phyloP scores from a whole-genome alignment of 2,797 vertebrate species.

The Artibeus lituratus region DNA sequence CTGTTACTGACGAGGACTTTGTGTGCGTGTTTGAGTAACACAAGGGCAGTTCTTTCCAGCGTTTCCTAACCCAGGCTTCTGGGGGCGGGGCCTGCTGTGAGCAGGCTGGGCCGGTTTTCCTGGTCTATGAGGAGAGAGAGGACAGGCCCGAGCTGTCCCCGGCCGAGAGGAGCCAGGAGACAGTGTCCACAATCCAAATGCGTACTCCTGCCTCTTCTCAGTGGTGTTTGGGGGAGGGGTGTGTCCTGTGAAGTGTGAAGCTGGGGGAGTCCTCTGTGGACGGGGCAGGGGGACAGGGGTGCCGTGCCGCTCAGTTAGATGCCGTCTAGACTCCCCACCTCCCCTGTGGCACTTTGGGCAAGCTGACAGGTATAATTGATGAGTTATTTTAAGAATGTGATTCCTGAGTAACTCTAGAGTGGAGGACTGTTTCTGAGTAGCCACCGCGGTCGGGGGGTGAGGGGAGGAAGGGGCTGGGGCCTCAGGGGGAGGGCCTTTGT shows the following conservation, averaged over 20 bases:
- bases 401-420: conserved; percentile 70
- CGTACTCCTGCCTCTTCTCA: background rate
- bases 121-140: background rate
- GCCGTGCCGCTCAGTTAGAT: conserved; percentile 20
- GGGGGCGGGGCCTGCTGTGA: background rate
- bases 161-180: background rate
- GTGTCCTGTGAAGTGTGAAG: background rate
- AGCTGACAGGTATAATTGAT: conserved; percentile 76
- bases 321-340: conserved; percentile 68
- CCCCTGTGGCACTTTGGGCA: conserved; percentile 69
- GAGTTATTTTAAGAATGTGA: conserved; percentile 77
- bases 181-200: background rate
- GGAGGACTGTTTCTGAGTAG: conserved; percentile 67
- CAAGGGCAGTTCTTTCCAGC: background rate
- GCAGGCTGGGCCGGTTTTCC: background rate
- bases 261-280: conserved; percentile 45
- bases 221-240: background rate
- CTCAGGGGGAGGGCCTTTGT: conserved; percentile 47
- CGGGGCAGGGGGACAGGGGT: background rate
- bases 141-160: background rate
- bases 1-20: conserved; percentile 2
- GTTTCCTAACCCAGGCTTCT: conserved; percentile 41
- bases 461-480: background rate
- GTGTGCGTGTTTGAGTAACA: background rate
- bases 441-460: background rate